Base-by-base conservation (phyloP, 2,113 vertebrate genomes). In the Ictidomys tridecemlineatus region DNA sequence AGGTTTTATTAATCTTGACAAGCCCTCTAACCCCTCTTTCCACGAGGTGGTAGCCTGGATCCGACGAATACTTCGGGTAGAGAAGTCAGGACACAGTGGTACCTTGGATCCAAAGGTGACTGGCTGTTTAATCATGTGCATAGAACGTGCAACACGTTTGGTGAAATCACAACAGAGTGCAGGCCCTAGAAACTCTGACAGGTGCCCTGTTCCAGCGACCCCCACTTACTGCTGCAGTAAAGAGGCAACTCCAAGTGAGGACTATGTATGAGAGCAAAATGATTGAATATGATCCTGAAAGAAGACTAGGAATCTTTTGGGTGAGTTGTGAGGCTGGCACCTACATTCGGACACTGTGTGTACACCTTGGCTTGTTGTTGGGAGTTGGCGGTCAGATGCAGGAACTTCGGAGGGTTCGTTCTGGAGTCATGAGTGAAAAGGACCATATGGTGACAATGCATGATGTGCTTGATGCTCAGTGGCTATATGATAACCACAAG, bases 11-110 rank as follows among this genome's bases (percentile, higher is more conserved):
- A 99, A 99, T 96, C 98, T 99, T 1, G 99, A 99, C 98, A 99
- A 99, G 84, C 99, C 99, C 0, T 99, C 99, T 30, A 99, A 99
- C n/a, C 99, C 99, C 0, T 99, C 99, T 16, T 99, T 99, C 1
- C 99, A 99, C 0, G 99, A 99, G 98, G 99, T 99, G 39, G 99
- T 99, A 4, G 99, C 99, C 0, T 99, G 99, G 99, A 99, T 99
- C 97, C 98, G 99, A 2, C 99, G 99, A 39, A 99, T 99, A 95
- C 99, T 99, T 45, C 98, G 99, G 0, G 99, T 99, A 7, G 99
- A 99, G 65, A 99, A 99, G 97, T 99, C 99, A 0, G 99, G 99
- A 0, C 99, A 99, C 98, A 99, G 99, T 13, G 99, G 99, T 16
- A 99, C 99, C 0, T 98, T 99, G 28, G 99, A 99, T 86, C 99